Evolutionary conservation across 2,888 invertebrate genomes (phyloP), one percentile per base, ranked within the genome.

Genomic region (Scotopteryx bipunctaria): DNA sequence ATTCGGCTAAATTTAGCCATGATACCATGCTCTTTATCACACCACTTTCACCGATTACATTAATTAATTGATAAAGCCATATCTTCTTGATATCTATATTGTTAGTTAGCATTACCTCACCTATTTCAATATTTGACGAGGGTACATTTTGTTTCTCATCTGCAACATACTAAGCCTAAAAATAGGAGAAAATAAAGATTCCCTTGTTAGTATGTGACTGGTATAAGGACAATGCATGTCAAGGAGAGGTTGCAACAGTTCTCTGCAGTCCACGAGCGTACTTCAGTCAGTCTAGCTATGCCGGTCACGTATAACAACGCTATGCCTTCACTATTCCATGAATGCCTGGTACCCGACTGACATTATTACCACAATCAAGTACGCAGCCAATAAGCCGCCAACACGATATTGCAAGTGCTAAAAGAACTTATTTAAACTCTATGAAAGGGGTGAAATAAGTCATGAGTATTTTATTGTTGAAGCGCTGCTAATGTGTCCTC

Each of bases 351-450:
- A 42, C 57, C 47, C 57, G 57, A 49, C 56, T 57, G 68, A 71
- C 63, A 62, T 71, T 72, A 73, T 71, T 67, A 70, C 64, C 50
- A 64, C 68, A 74, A 78, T 79, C n/a, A n/a, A n/a, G n/a, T 78
- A 79, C 61, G 61, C 60, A 56, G 59, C 59, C 55, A 71, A 73
- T 72, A 61, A 64, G 47, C 54, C 51, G 43, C 42, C 48, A 53
- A n/a, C 53, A 13, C 9, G 5, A 16, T 16, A 1, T 15, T 11
- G 11, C 11, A 1, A 35, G 6, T 6, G 13, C 5, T 29, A 13
- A 23, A 27, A 11, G 9, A 11, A 9, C 9, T 31, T 31, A 13
- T 14, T 6, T 2, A 31, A 31, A 31, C 8, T 5, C 14, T 31
- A 14, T 6, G 8, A 3, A 15, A 14, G 31, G 2, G 15, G 6